phyloP scores from a whole-genome alignment of 2,797 vertebrate genomes.

The Notamacropus eugenii region DNA sequence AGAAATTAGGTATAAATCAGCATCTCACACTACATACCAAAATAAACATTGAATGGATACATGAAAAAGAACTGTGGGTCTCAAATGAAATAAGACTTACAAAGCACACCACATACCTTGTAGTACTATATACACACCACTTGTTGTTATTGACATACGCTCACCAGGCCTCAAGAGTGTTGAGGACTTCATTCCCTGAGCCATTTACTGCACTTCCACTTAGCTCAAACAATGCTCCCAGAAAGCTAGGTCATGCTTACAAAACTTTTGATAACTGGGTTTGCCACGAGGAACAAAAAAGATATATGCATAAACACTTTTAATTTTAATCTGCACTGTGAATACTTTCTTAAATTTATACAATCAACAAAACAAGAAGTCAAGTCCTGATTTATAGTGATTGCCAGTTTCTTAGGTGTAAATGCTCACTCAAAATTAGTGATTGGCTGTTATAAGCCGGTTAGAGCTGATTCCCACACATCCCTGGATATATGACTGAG shows the following conservation, averaged over 20 bases:
- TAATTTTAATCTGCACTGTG: neutral
- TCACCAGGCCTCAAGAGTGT: neutral
- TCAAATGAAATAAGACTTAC: neutral
- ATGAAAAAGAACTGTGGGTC: neutral
- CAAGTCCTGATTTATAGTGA: neutral
- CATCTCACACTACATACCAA: neutral
- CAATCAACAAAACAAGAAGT: neutral
- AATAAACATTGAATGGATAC: neutral
- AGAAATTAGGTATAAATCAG: neutral
- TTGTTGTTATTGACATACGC: neutral
- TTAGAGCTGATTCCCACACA: too few species aligned
- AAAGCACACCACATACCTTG: neutral
- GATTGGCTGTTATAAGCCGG: too few species aligned
- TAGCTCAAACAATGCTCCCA: too few species aligned
- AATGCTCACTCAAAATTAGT: neutral
- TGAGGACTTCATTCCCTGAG: neutral
- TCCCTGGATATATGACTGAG: too few species aligned
- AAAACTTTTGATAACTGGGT: neutral
- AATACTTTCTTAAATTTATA: neutral
- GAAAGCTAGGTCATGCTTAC: neutral
- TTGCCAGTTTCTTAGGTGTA: neutral
- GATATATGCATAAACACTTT: neutral
- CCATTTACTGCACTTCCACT: too few species aligned
- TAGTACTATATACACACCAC: too few species aligned
- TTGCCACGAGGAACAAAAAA: neutral